Conservation (phyloP, 1,140 invertebrate species). For the Cryptotermes secundus region DNA sequence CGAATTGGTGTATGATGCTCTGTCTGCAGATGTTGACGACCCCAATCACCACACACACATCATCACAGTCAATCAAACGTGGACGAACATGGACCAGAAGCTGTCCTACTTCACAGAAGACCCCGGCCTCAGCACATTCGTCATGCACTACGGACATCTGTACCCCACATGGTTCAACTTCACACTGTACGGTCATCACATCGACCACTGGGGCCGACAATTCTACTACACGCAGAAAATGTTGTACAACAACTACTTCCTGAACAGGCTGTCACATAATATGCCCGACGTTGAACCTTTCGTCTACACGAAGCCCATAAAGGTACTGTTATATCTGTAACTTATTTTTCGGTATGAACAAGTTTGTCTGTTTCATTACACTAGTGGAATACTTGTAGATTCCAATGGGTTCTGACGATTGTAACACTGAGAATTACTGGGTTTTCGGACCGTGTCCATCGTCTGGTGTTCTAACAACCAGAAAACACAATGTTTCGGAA, state of each 20-base stretch:
- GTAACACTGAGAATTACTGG: no score
- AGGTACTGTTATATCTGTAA: background rate
- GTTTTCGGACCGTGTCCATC: no score
- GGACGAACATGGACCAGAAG: conserved; percentile 55
- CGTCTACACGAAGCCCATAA: conserved; percentile 45
- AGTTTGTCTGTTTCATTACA: no score
- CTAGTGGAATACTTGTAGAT: no score
- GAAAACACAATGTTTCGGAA: no score
- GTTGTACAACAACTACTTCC: conserved; percentile 62
- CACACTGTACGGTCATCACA: conserved; percentile 50
- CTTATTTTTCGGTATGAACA: no score
- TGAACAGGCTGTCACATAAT: conserved; percentile 65
- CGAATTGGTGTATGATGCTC: background rate
- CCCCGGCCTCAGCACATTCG: conserved; percentile 66
- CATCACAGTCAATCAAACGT: conserved; percentile 56
- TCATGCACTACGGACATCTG: conserved; percentile 63
- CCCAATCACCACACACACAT: conserved; percentile 39
- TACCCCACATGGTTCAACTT: conserved; percentile 64
- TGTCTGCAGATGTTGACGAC: background rate
- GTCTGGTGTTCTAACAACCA: no score
- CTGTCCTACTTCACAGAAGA: conserved; percentile 75
- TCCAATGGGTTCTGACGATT: no score
- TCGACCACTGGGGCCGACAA: conserved; percentile 61
- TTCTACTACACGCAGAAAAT: conserved; percentile 62
- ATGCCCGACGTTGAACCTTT: conserved; percentile 43